These are phyloP conservation scores for Pangasius krempfi DNA, from an alignment of 2,797 vertebrate genomes.

Conservation along the genomic window DNA sequence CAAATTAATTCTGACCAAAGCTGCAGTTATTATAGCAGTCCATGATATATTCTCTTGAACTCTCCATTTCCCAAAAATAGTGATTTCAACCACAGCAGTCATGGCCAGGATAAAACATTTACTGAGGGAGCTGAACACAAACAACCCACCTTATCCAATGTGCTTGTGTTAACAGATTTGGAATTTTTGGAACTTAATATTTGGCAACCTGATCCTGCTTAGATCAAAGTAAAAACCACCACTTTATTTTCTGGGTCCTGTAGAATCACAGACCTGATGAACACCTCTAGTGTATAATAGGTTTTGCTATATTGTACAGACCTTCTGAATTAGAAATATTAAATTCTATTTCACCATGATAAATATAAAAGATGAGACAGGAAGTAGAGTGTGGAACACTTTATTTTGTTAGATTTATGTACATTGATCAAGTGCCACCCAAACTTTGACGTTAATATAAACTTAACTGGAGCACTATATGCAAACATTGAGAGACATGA, in stretches of 20 bases:
- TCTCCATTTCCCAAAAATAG: neutral
- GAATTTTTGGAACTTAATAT: neutral
- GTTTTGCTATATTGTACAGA: neutral
- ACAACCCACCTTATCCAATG: neutral
- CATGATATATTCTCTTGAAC: neutral
- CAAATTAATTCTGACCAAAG: neutral
- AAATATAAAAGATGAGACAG: neutral
- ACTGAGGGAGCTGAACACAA: neutral
- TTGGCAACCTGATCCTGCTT: neutral
- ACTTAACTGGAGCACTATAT: slow-evolving; percentile 71
- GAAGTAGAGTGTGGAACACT: slow-evolving; percentile 69
- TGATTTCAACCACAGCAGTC: neutral
- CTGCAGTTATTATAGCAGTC: neutral
- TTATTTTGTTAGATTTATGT: slow-evolving; percentile 88
- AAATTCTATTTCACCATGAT: neutral
- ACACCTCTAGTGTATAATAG: neutral
- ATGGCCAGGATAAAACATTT: neutral
- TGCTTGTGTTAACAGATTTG: neutral
- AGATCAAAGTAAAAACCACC: neutral
- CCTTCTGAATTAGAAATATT: neutral
- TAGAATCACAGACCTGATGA: neutral
- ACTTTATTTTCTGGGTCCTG: neutral
- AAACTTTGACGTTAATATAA: slow-evolving; percentile 71
- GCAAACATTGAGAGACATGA: slow-evolving; percentile 69
- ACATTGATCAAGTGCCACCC: slow-evolving; percentile 82